Evolutionary conservation across 2,797 vertebrate genomes (phyloP).

Genomic region (Clamator glandarius): DNA sequence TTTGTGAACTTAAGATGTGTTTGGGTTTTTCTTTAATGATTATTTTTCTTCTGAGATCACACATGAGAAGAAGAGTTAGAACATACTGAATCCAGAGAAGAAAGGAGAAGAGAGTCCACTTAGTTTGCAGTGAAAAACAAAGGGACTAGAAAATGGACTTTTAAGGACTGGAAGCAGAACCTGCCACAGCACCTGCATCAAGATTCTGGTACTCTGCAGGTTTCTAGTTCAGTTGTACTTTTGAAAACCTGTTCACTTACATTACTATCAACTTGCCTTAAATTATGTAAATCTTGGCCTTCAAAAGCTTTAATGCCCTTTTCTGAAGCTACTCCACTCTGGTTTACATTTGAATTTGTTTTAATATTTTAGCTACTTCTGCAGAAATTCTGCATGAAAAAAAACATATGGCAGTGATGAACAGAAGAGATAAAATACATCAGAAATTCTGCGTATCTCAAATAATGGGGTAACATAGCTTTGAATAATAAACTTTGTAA

Average conservation of each 20-base stretch:
- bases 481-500: neutral
- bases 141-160: neutral
- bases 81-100: neutral
- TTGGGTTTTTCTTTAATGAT: neutral
- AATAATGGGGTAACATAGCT: neutral
- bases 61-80: neutral
- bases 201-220: neutral
- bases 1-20: neutral
- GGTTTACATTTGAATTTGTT: neutral
- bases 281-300: neutral
- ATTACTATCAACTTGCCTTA: neutral
- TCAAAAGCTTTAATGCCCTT: neutral
- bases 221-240: neutral
- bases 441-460: neutral
- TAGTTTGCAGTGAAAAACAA: neutral
- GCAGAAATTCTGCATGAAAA: neutral
- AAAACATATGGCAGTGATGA: neutral
- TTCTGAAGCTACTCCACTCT: neutral
- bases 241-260: rapidly evolving
- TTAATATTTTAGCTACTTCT: neutral
- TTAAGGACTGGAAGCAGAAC: neutral
- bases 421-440: neutral
- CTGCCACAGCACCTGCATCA: rapidly evolving
- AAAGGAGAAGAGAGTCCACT: neutral
- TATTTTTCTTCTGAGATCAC: neutral